Evolutionary conservation across 2,113 vertebrate genomes (phyloP).

Genomic region (Microcebus tavaratra): DNA sequence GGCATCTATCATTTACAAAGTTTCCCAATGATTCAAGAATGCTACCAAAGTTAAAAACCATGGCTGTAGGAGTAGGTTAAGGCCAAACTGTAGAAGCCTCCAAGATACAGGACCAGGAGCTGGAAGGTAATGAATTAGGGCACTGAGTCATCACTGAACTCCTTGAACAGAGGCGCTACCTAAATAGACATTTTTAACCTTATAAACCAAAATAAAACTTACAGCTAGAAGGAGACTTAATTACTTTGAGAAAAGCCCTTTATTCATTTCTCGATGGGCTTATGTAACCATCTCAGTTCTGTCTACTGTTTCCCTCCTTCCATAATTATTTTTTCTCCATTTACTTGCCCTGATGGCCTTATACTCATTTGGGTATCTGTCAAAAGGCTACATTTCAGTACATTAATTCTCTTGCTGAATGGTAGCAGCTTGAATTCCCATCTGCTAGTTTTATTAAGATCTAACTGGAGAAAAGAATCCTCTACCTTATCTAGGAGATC

Average conservation of each 20-base stretch:
- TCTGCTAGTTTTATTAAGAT: conserved; percentile 65
- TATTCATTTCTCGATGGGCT: conserved; percentile 35
- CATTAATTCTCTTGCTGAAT: conserved; percentile 47
- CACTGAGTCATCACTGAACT: background rate
- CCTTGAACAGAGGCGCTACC: background rate
- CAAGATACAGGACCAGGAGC: background rate
- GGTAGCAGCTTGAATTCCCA: conserved; percentile 48
- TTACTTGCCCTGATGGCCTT: conserved; percentile 44
- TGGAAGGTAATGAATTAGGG: background rate
- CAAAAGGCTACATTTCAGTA: conserved; percentile 58
- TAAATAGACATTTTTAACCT: background rate
- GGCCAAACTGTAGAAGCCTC: background rate
- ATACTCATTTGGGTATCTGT: conserved; percentile 21
- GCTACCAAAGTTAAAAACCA: background rate
- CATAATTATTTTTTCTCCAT: conserved; percentile 54
- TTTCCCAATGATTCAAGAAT: background rate
- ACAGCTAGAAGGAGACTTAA: background rate
- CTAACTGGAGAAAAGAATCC: background rate
- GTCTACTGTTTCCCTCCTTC: conserved; percentile 16
- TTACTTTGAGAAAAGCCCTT: conserved; percentile 30
- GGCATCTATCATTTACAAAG: background rate
- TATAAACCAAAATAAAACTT: background rate
- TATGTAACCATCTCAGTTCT: conserved; percentile 8
- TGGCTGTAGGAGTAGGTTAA: background rate
- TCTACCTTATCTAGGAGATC: background rate